Evolutionary conservation across 2,797 vertebrate species (phyloP).

Genomic region (Siniperca obscura): DNA sequence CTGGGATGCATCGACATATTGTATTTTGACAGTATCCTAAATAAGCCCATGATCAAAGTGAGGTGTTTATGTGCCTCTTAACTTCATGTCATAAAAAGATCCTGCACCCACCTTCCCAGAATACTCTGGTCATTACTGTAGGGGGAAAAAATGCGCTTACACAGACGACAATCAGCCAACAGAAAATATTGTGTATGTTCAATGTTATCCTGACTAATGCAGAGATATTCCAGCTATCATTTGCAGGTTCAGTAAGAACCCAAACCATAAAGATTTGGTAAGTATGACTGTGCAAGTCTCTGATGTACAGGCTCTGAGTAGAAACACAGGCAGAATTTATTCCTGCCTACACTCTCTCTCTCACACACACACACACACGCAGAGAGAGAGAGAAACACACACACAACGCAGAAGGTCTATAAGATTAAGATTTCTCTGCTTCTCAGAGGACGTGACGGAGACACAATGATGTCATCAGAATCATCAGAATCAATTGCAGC

Average conservation of each 20-base stretch:
- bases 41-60: conserved; percentile 8
- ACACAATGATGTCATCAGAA: conserved; percentile 89
- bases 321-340: conserved; percentile 5
- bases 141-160: background rate
- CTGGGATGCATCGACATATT: background rate
- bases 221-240: conserved; percentile 16
- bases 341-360: background rate
- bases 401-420: conserved; percentile 38
- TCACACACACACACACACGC: background rate
- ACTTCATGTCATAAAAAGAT: conserved; percentile 4
- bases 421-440: conserved; percentile 71
- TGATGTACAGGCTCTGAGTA: conserved; percentile 14
- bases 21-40: conserved; percentile 1
- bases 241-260: conserved; percentile 31
- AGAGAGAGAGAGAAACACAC: background rate
- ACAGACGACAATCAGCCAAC: background rate
- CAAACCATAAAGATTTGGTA: conserved; percentile 6
- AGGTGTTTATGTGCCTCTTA: conserved; percentile 32
- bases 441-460: conserved; percentile 81
- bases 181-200: conserved; percentile 16
- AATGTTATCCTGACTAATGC: conserved; percentile 24
- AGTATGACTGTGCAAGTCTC: conserved; percentile 5
- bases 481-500: conserved; percentile 86
- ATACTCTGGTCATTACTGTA: conserved; percentile 35
- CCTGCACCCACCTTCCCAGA: conserved; percentile 6